These are phyloP conservation scores for Pteronura brasiliensis DNA, from an alignment of 2,113 vertebrate genomes.

Conservation along the genomic window DNA sequence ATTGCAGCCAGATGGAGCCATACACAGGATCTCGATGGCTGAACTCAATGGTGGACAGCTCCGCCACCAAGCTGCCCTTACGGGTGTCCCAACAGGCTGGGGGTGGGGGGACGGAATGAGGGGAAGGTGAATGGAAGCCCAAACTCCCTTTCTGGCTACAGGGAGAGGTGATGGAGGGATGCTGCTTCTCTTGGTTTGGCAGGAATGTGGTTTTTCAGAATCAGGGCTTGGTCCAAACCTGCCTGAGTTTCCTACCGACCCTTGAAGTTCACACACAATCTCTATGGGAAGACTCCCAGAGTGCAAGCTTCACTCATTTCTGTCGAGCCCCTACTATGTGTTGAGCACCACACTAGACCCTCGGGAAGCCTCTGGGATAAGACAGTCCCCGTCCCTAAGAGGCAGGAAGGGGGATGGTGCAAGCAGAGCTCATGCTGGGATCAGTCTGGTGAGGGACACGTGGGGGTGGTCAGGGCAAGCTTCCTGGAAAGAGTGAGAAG, in stretches of 20 bases:
- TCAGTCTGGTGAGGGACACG: not conserved
- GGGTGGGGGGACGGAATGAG: rapidly evolving
- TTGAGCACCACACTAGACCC: too few species aligned
- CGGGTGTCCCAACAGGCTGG: conserved; percentile 95
- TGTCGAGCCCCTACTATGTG: rapidly evolving
- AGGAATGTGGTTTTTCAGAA: not conserved
- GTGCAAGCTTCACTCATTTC: not conserved
- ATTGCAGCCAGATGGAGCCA: conserved; percentile 93
- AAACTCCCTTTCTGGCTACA: not conserved
- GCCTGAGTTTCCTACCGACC: not conserved
- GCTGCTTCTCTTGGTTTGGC: not conserved
- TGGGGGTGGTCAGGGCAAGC: not conserved
- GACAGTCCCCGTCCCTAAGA: not conserved
- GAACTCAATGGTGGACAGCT: conserved; percentile 89
- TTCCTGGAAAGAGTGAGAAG: not conserved
- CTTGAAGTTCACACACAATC: not conserved
- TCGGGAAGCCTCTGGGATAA: not conserved
- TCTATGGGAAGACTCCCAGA: not conserved
- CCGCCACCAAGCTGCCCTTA: conserved; percentile 90
- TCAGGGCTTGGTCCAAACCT: not conserved
- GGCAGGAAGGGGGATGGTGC: not conserved
- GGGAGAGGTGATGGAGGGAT: not conserved
- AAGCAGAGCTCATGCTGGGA: not conserved
- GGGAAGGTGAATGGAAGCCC: rapidly evolving
- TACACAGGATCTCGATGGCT: conserved; percentile 96